Base-by-base conservation (phyloP, 1,140 invertebrate genomes). In the Stenopsyche tienmushanensis region DNA sequence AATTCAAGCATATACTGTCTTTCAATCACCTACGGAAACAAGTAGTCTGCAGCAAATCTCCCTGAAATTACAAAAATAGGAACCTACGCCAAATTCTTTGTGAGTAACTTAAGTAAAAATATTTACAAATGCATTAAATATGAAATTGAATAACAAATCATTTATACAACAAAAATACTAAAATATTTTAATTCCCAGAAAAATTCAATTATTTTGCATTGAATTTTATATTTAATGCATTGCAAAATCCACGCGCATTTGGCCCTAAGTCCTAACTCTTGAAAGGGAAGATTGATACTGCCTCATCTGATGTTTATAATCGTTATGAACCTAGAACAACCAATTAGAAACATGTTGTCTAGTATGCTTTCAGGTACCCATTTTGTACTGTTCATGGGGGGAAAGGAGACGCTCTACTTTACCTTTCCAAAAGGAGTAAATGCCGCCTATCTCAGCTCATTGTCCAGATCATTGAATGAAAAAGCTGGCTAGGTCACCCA, bases 341-440 rank as follows among this genome's bases (percentile, higher is more conserved):
- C 39, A 42, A 57, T 29, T 25, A 34, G 21, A 53, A 42, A 7
- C 54, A 25, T 18, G 18, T 20, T 3, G 34, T 7, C 25, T 10
- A 60, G 42, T 9, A 39, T 47, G 15, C 42, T 15, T 49, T 60
- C 42, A 49, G 21, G 47, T 29, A 52, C 24, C 60, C 62, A 45
- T 64, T 58, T 65, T 58, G 53, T 64, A 41, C 26, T 41, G 23
- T 60, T 60, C 57, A 47, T 60, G 26, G 50, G 50, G 58, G 45
- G 42, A 49, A 55, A 50, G 39, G 62, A 54, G 23, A 26, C 53
- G 50, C 41, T 45, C 53, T 65, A 65, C 53, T 29, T 65, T 65
- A 65, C 63, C 63, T 65, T 57, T 39, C 26, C 53, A 15, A 49
- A 49, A 58, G 63, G 39, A 58, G 63, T 25, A 29, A 45, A 25